Base-by-base conservation (phyloP, 2,797 vertebrate genomes). In the Kryptolebias ocellatus region DNA sequence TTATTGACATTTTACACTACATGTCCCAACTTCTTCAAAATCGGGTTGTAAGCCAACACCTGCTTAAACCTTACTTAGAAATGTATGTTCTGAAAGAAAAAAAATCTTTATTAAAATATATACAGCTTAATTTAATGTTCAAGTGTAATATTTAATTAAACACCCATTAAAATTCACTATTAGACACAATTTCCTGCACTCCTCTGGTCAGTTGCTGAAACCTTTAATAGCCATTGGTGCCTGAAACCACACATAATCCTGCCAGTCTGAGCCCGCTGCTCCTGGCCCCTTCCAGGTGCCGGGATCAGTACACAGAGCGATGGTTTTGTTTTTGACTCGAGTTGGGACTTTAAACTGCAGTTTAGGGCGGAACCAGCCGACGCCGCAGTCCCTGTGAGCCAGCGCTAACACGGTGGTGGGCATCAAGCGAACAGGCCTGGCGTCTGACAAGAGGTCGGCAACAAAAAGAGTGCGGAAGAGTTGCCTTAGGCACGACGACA, bases 201-300 rank as follows among this genome's bases (percentile, higher is more conserved):
- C 61, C 70, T 50, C 37, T 34, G n/a, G 44, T 87, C 65, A 86
- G 15, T 84, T 88, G 46, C 80, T 72, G 78, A 98, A 95, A 46
- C 98, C 98, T 81, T 95, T 98, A 28, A 99, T 91, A 0, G 91
- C 91, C 83, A 95, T 82, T 0, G 97, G 95, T 11, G 96, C 95
- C 91, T 99, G 97, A 87, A 97, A 99, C 98, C 98, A 99, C 55
- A 99, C 74, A 2, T 97, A 99, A 77, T 98, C 95, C 55, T 95
- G 89, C 89, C 92, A 92, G 83, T 90, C 82, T 24, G 49, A 58
- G 3, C 24, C 54, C 5, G 83, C 72, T 6, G 45, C 58, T 46
- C 57, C 72, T 0, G 59, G 17, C 60, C 53, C 53, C 37, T 31
- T 27, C 59, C 29, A 16, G 71, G 68, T 17, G 17, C 61, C 59